Evolutionary conservation across 2,888 invertebrate genomes (phyloP), one percentile per base, ranked within the genome.

Genomic region (Dichetophora obliterata): DNA sequence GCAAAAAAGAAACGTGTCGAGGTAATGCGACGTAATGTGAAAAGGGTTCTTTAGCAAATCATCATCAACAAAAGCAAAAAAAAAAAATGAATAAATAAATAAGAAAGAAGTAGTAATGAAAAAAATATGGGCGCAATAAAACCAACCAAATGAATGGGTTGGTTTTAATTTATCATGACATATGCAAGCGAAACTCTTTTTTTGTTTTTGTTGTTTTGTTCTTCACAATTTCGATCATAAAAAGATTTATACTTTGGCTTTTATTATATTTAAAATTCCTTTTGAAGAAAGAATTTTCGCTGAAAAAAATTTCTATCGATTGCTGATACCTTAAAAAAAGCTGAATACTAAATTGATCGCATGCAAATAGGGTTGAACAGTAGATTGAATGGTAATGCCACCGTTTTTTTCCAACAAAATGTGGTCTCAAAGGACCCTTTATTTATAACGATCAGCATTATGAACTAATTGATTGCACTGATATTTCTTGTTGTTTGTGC

Each of bases 141-240:
- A 43, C 43, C 43, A 43, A 43, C 43, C 43, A 43, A 22, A 16
- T 22, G 24, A 71, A 71, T 73, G 61, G 31, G n/a, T 74, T 78
- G 79, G 77, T 77, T 78, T 79, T 78, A 77, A 79, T 79, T 79
- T 68, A 24, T 69, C 78, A 61, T 78, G 81, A 80, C 81, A 81
- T 74, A 71, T 78, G 77, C 73, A 79, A 11, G 72, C 61, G 54
- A 19, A 70, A 16, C 75, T 65, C 74, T 75, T 48, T 74, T 14
- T 71, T 31, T 24, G 14, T 6, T 37, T 34, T 70, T 43, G 43
- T 11, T 14, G 43, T 43, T 11, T 43, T 43, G 14, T 43, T 43
- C 43, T 43, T 1, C 11, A 11, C 43, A 43, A 43, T 43, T 43
- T 43, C 43, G 43, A 43, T 43, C 43, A 43, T 43, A 54, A 54